phyloP scores from a whole-genome alignment of 1,140 invertebrate species.

The Lepidurus couesii region DNA sequence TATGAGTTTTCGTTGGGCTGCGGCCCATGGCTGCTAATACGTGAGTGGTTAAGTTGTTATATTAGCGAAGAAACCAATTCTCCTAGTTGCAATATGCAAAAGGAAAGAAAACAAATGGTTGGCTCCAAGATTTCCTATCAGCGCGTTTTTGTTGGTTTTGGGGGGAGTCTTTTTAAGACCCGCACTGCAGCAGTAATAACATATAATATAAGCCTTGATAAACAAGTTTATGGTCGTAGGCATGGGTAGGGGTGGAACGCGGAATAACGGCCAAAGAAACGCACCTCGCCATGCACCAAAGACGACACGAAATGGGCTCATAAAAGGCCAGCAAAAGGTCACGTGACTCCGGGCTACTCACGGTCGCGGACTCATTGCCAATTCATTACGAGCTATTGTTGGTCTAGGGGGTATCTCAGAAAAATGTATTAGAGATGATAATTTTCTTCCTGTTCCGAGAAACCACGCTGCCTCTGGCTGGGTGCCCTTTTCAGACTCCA shows the following conservation, averaged over 20 bases:
- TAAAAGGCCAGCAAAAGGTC: slow-evolving; percentile 15
- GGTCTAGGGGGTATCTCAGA: slow-evolving; percentile 1
- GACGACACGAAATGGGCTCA: slow-evolving; percentile 20
- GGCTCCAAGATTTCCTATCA: background rate
- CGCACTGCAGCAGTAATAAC: slow-evolving; percentile 10
- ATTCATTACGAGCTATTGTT: slow-evolving; percentile 22
- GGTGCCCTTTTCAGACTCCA: background rate
- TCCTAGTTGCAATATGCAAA: background rate
- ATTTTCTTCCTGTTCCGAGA: slow-evolving; percentile 5
- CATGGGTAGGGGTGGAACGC: slow-evolving; percentile 16
- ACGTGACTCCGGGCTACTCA: slow-evolving; percentile 8
- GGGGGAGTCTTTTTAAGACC: background rate
- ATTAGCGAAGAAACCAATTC: background rate
- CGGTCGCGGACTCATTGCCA: slow-evolving; percentile 17
- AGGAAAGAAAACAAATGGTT: background rate
- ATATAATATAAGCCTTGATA: slow-evolving; percentile 13
- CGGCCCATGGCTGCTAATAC: too few species aligned
- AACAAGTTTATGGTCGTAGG: slow-evolving; percentile 9
- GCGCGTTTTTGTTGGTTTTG: background rate
- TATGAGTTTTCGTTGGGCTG: background rate
- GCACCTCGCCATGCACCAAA: slow-evolving; percentile 20
- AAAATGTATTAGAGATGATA: background rate
- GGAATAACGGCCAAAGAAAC: slow-evolving; percentile 18
- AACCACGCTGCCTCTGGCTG: background rate
- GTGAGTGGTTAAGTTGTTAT: too few species aligned